Evolutionary conservation across 2,797 vertebrate species (phyloP), one percentile per base, ranked within the genome.

Genomic region (Cossypha caffra): DNA sequence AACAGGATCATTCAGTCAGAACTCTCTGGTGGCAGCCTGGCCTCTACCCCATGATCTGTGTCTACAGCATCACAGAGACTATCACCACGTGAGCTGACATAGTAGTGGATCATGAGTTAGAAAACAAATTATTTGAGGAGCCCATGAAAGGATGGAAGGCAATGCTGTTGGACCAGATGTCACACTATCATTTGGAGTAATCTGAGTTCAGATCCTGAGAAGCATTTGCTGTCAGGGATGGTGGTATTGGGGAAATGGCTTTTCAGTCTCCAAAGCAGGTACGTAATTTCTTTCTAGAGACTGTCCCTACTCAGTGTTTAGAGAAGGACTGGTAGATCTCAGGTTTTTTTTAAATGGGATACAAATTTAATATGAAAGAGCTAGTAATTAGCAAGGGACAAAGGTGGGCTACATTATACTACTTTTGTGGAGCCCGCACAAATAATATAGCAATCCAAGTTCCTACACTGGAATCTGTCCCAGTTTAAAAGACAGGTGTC

Each of bases 201-300:
- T 38, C 40, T 29, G 16, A 62, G 28, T 47, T 62, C 24, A 47
- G 58, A 47, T 47, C 33, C 33, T 29, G 33, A 54, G 23, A 62
- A 62, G 7, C 0, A 0, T 72, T 62, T 72, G 28, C 17, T 38
- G 33, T 38, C 13, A 13, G 12, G 28, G 10, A 10, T 38, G 40
- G 28, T 54, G 28, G 48, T 47, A 38, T 8, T 28, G 28, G 19
- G 47, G 23, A 72, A 54, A 62, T 1, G 8, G 12, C 48, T 47
- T 12, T 7, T 54, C 40, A 33, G 48, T 33, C 18, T 62, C 33
- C 29, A 47, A 38, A 47, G 10, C 6, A 15, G 23, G 24, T 33
- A 72, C 37, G 33, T 12, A 15, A 54, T 72, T 47, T 24, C 24
- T n/a, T 72, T 72, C 48, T 62, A 38, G 28, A 54, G 8, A 38